A percentile compares a stretch with the other conserved stretches of the same genome.
phyloP scores from a whole-genome alignment of 2,113 vertebrate species.

The Glaucidium brasilianum region DNA sequence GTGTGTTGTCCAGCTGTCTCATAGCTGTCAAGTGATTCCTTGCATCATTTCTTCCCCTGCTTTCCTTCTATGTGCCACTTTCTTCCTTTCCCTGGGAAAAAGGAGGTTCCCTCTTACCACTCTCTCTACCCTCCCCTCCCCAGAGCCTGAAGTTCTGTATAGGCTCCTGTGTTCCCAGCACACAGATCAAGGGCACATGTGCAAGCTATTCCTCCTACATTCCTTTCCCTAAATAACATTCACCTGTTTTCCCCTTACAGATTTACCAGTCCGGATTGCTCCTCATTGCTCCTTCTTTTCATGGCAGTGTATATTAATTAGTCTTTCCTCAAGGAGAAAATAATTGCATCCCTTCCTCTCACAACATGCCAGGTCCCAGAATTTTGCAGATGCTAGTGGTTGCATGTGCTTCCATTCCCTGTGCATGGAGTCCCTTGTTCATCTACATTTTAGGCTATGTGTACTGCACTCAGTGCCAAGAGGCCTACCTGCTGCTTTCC shows the following conservation, averaged over 20 bases:
- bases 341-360: not conserved
- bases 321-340: not conserved
- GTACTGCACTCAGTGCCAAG: not conserved
- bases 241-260: not conserved
- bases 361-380: not conserved
- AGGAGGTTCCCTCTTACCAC: not conserved
- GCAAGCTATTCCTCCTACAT: not conserved
- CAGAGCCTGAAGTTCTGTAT: not conserved
- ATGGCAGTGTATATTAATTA: not conserved
- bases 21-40: not conserved
- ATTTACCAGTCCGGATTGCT: not conserved
- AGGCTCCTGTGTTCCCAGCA: not conserved
- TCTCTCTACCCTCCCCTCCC: not conserved
- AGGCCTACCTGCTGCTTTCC: not conserved
- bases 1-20: not conserved
- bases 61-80: not conserved
- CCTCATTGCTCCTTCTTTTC: not conserved
- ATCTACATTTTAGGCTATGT: not conserved
- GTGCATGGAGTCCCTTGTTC: rapidly evolving
- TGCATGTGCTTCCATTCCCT: not conserved
- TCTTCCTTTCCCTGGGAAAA: not conserved
- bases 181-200: not conserved
- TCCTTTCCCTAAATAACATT: not conserved
- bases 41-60: not conserved
- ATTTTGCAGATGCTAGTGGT: not conserved